Conservation (phyloP, 2,888 invertebrate species). For the Acleris emargana region DNA sequence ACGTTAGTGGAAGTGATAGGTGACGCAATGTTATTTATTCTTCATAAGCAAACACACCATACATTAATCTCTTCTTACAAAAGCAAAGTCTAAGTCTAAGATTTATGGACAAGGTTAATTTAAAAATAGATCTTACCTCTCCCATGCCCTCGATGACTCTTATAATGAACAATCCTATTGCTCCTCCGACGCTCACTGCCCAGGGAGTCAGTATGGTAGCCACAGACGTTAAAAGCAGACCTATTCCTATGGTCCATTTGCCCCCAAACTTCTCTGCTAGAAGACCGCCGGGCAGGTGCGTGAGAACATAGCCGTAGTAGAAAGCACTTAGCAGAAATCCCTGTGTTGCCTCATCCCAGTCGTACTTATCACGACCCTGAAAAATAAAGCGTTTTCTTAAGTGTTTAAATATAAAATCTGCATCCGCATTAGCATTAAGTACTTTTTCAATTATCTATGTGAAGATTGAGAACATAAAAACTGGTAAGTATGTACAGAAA, state of each 20-base stretch:
- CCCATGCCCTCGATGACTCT: slow-evolving; percentile 83
- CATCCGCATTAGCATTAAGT: not conserved
- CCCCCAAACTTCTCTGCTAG: slow-evolving; percentile 92
- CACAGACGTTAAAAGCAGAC: slow-evolving; percentile 90
- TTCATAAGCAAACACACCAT: no score
- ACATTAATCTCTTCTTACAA: no score
- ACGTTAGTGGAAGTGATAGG: no score
- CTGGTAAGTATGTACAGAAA: no score
- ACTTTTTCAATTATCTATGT: not conserved
- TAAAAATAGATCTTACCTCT: slow-evolving; percentile 81
- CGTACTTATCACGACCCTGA: slow-evolving; percentile 74
- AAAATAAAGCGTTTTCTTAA: slow-evolving; percentile 13
- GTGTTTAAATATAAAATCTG: not conserved
- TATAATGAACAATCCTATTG: slow-evolving; percentile 80
- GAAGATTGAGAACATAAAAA: no score
- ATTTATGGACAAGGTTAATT: no score
- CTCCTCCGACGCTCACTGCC: slow-evolving; percentile 84
- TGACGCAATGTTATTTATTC: no score
- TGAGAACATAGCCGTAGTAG: slow-evolving; percentile 92
- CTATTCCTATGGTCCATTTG: slow-evolving; percentile 91
- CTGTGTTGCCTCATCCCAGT: slow-evolving; percentile 88
- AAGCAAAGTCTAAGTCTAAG: no score
- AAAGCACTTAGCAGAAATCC: slow-evolving; percentile 91
- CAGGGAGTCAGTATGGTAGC: slow-evolving; percentile 91
- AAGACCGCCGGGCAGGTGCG: slow-evolving; percentile 92